A percentile compares a stretch with the other conserved stretches of the same genome.
These are phyloP conservation scores for Bursaphelenchus okinawaensis DNA, from an alignment of 2,888 invertebrate species.

Conservation along the genomic window DNA sequence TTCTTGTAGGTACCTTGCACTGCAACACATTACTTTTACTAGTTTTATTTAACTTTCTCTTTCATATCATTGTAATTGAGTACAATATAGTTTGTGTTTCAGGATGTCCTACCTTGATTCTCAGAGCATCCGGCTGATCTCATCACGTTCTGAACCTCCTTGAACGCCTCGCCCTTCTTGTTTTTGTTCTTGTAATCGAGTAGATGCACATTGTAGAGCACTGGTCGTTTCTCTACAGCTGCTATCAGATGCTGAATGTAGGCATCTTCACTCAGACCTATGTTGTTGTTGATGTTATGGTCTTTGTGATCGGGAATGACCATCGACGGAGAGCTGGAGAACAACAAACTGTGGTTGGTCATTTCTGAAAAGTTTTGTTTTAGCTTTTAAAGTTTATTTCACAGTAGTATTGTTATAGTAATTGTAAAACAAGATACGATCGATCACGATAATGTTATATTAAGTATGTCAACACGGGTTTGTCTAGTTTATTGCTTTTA, in stretches of 20 bases:
- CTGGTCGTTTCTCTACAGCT: conserved; percentile 30
- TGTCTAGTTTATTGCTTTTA: too few species aligned
- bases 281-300: background rate
- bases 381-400: too few species aligned
- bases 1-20: conserved; percentile 33
- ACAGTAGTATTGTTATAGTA: too few species aligned
- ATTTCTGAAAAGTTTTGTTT: background rate
- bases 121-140: conserved; percentile 25
- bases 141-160: conserved; percentile 30
- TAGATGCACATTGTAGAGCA: conserved; percentile 30
- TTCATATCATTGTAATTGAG: too few species aligned
- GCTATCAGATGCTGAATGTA: conserved; percentile 24
- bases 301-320: conserved; percentile 11
- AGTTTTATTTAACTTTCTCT: too few species aligned
- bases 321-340: conserved; percentile 11
- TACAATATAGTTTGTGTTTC: too few species aligned
- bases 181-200: conserved; percentile 33
- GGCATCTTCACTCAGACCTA: conserved; percentile 26
- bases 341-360: background rate
- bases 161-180: conserved; percentile 31
- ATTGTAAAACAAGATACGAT: too few species aligned
- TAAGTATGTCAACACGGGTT: too few species aligned
- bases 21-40: conserved; percentile 11
- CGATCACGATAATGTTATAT: too few species aligned
- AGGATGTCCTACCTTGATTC: conserved; percentile 27